Percentiles rank a stretch among this genome's conserved stretches.
phyloP scores from a whole-genome alignment of 2,113 vertebrate genomes.

The Cavia porcellus region DNA sequence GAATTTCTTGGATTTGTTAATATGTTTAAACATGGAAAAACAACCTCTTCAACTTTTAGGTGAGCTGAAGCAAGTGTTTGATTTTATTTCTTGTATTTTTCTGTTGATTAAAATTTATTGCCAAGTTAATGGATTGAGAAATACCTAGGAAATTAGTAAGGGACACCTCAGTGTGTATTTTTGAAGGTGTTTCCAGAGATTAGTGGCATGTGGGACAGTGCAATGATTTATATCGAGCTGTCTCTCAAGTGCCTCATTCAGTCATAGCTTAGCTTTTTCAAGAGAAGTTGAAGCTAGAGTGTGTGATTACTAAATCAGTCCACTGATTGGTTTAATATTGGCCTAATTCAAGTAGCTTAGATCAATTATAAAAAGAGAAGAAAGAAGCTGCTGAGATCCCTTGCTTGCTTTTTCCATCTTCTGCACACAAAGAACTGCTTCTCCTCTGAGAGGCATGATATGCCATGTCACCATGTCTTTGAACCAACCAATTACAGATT shows the following conservation, averaged over 20 bases:
- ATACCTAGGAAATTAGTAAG: background rate
- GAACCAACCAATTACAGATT: background rate
- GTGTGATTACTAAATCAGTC: background rate
- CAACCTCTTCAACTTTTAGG: background rate
- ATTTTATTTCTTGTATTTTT: background rate
- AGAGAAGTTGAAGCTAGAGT: background rate
- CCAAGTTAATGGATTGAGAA: background rate
- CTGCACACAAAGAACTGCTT: background rate
- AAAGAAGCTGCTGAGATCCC: background rate
- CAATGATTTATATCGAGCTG: background rate
- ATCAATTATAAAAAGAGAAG: background rate
- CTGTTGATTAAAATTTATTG: background rate
- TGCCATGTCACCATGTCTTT: background rate
- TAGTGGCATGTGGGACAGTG: background rate
- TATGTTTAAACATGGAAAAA: constrained; percentile 6
- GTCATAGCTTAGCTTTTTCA: background rate
- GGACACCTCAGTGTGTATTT: background rate
- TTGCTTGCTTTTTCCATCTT: background rate
- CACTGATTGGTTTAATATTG: background rate
- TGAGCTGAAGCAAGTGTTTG: background rate
- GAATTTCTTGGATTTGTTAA: constrained; percentile 62
- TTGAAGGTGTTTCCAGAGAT: background rate
- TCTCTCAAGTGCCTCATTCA: background rate
- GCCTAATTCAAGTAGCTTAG: background rate
- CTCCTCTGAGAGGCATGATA: background rate